phyloP scores from a whole-genome alignment of 2,113 vertebrate species.

The Malurus melanocephalus region DNA sequence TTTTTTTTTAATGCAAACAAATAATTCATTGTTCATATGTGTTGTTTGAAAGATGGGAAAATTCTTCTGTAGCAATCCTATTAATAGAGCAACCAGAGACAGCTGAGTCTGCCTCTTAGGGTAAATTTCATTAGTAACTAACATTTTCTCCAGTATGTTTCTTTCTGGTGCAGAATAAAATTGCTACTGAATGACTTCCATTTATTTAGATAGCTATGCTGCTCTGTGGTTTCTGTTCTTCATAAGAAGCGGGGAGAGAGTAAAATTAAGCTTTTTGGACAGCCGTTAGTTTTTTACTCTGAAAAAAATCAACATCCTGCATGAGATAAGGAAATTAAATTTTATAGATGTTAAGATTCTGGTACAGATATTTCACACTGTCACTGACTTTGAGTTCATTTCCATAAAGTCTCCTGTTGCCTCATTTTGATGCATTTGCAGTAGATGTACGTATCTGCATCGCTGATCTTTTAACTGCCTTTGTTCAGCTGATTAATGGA shows the following conservation, averaged over 20 bases:
- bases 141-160: background rate
- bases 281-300: background rate
- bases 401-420: slow-evolving; percentile 59
- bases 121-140: slow-evolving; percentile 34
- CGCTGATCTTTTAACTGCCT: slow-evolving; percentile 78
- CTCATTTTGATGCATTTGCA: slow-evolving; percentile 64
- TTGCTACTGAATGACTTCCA: background rate
- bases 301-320: background rate
- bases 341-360: background rate
- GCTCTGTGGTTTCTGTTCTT: background rate
- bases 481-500: slow-evolving; percentile 79
- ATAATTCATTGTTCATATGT: background rate
- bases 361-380: background rate
- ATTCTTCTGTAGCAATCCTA: background rate
- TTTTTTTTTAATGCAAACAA: background rate
- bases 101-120: background rate
- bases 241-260: background rate
- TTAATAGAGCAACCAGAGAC: slow-evolving; percentile 14
- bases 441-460: slow-evolving; percentile 55
- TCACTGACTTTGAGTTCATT: slow-evolving; percentile 42
- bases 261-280: slow-evolving; percentile 8
- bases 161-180: slow-evolving; percentile 2
- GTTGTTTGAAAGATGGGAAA: background rate
- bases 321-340: background rate
- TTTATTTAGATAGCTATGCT: slow-evolving; percentile 5